Percentiles rank a stretch among this genome's conserved stretches.
Conservation (phyloP, 2,797 vertebrate species). For the Acanthiza pusilla region DNA sequence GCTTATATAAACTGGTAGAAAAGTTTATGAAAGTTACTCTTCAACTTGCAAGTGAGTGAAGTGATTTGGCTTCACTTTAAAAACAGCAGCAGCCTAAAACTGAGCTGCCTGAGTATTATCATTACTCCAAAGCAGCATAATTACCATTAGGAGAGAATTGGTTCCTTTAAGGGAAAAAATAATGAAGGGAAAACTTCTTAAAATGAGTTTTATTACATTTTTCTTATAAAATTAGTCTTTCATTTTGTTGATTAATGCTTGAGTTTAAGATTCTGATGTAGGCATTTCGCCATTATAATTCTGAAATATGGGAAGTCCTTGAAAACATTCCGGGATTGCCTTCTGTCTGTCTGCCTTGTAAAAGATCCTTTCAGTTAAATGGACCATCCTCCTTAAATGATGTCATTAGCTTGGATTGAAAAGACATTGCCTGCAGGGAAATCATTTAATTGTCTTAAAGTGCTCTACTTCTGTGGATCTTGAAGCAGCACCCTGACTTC, state of each 20-base stretch:
- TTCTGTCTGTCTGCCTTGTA: constrained; percentile 80
- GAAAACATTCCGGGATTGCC: constrained; percentile 79
- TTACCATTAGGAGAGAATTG: constrained; percentile 69
- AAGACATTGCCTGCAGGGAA: constrained; percentile 80
- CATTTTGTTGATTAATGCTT: constrained; percentile 78
- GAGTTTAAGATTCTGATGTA: constrained; percentile 78
- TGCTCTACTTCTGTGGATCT: constrained; percentile 77
- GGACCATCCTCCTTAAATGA: constrained; percentile 82
- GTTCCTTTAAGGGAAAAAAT: constrained; percentile 70
- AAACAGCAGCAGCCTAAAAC: constrained; percentile 67
- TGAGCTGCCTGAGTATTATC: constrained; percentile 48
- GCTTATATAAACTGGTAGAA: constrained; percentile 22
- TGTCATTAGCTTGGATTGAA: constrained; percentile 83
- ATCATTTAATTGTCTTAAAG: constrained; percentile 83
- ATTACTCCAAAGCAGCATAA: constrained; percentile 61
- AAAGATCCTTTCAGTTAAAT: constrained; percentile 83
- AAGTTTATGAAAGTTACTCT: constrained; percentile 48
- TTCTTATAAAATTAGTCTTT: constrained; percentile 74
- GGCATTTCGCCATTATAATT: constrained; percentile 78
- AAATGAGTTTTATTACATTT: constrained; percentile 72
- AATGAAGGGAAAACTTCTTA: constrained; percentile 69
- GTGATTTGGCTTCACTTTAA: constrained; percentile 60
- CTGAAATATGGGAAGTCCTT: constrained; percentile 78
- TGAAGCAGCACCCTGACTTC: constrained; percentile 72
- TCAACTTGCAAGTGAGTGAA: constrained; percentile 50